Evolutionary conservation across 2,113 vertebrate species (phyloP).

Genomic region (Lathamus discolor): DNA sequence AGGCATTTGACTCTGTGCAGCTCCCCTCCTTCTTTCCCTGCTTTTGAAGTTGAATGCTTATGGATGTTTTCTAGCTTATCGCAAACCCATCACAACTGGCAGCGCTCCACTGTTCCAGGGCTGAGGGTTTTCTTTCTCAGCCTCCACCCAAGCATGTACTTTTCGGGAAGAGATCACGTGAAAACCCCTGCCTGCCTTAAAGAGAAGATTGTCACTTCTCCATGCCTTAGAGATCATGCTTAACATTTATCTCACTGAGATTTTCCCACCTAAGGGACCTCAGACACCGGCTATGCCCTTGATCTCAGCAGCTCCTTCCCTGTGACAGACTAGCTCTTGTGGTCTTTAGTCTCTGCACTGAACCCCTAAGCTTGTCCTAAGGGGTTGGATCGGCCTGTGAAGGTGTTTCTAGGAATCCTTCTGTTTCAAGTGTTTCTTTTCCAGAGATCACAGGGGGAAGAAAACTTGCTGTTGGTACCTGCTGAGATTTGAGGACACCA

Average conservation of each 20-base stretch:
- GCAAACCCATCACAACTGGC: conserved; percentile 25
- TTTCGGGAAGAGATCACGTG: neutral
- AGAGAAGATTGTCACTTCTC: neutral
- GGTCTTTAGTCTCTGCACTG: neutral
- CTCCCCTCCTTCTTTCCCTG: conserved; percentile 42
- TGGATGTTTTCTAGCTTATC: conserved; percentile 56
- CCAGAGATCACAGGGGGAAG: neutral
- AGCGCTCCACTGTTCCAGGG: neutral
- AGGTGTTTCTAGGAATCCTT: neutral
- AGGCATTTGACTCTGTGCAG: conserved; percentile 2
- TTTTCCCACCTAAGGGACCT: conserved; percentile 20
- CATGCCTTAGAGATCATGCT: neutral
- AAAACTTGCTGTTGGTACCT: neutral
- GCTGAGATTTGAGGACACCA: neutral
- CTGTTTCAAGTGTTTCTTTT: neutral
- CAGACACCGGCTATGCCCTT: conserved; percentile 13
- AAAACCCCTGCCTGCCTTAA: neutral
- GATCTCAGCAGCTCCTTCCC: neutral
- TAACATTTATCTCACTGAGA: conserved; percentile 1
- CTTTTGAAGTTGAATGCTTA: conserved; percentile 50
- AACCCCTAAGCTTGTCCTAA: neutral
- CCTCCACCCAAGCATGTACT: conserved; percentile 40
- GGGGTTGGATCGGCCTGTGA: neutral
- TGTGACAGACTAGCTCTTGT: neutral
- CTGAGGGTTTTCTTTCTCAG: conserved; percentile 58